Evolutionary conservation across 1,140 invertebrate genomes (phyloP), one percentile per base, ranked within the genome.

Genomic region (Lepeophtheirus salmonis): DNA sequence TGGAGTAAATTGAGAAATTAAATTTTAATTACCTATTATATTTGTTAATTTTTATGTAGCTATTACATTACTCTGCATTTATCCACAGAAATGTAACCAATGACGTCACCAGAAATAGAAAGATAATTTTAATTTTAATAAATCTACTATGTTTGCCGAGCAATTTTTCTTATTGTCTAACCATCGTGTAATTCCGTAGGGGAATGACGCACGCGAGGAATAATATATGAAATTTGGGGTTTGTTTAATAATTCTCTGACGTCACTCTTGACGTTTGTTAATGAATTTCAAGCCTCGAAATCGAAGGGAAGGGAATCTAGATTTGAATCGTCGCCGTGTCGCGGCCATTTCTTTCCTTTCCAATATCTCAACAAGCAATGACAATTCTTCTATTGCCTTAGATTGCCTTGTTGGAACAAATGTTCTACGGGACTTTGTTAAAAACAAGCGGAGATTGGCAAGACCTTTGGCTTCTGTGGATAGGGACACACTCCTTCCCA

Each of bases 291-390:
- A 41, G 30, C 30, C 30, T 41, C 30, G 30, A 41, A 10, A 41
- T 41, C 30, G 30, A 41, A 6, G 30, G 30, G 30, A n/a, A 41
- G 30, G 30, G 30, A 41, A 41, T 41, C 21, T 54, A 24, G 52
- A 54, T 23, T 54, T 54, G 21, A 21, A 20, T 54, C 52, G 52
- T 20, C 52, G 52, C 23, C 52, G 52, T 21, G 52, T 54, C 14
- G 52, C 52, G 3, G 52, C 52, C 52, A 54, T 54, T 24, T 21
- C 52, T n/a, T 54, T 54, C 23, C 23, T 54, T 20, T 20, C 52
- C 52, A 54, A 50, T 23, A 54, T 54, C 30, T 41, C 30, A 6
- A 41, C 30, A 6, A 41, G 30, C 30, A 41, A 41, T 41, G 30
- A 41, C 6, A 41, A n/a, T 41, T n/a, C 30, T 41, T 41, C 30